These are phyloP conservation scores for Physeter macrocephalus DNA, from an alignment of 2,113 vertebrate species.

Conservation along the genomic window DNA sequence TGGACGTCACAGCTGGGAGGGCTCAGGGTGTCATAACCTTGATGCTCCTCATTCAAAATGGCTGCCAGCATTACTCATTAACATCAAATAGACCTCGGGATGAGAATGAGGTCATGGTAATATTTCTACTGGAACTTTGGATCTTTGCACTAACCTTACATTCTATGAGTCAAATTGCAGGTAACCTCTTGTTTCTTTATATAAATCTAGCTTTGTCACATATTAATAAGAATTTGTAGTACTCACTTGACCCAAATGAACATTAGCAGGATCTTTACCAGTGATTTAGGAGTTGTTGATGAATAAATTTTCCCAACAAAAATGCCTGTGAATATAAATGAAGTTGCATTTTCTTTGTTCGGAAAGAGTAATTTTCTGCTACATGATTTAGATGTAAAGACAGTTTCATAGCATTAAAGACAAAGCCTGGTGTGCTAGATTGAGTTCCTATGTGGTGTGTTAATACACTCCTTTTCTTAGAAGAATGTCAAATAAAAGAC, in stretches of 20 bases:
- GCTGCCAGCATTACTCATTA: too few species aligned
- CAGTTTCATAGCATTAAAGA: background rate
- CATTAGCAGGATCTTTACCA: background rate
- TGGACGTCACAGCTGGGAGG: background rate
- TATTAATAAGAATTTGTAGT: background rate
- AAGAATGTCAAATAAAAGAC: background rate
- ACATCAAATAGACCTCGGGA: background rate
- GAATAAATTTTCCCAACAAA: background rate
- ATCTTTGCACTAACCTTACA: background rate
- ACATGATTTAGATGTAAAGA: background rate
- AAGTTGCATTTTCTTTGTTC: background rate
- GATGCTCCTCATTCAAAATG: background rate
- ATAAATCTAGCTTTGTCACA: background rate
- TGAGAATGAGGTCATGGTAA: background rate
- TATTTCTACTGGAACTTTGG: background rate
- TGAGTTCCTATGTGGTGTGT: background rate
- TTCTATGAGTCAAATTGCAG: background rate
- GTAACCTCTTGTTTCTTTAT: background rate
- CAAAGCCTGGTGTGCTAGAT: background rate
- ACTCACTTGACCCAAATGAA: background rate
- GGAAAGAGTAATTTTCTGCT: background rate
- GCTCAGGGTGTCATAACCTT: background rate
- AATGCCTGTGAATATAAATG: background rate
- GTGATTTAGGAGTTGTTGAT: background rate
- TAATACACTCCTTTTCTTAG: slow-evolving; percentile 11